Percentiles rank a stretch among this genome's conserved stretches.
phyloP scores from a whole-genome alignment of 2,888 invertebrate species.

The Chrysolina oricalcia region DNA sequence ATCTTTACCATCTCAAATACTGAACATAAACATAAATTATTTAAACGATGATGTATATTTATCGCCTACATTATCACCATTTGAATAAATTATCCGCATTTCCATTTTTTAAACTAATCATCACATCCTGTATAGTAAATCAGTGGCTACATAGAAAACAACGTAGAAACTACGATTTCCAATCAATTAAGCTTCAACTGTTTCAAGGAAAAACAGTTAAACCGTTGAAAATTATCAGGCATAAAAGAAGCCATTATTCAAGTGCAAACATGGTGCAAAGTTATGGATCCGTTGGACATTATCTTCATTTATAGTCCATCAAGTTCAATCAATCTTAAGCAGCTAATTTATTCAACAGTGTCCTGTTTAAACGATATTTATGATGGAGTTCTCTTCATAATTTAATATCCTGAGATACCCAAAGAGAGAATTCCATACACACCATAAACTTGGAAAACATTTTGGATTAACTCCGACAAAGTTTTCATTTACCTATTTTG shows the following conservation, averaged over 20 bases:
- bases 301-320: constrained; percentile 7
- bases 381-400: background rate
- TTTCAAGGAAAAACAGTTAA: constrained; percentile 19
- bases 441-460: too few species aligned
- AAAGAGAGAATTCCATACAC: too few species aligned
- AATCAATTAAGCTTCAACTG: background rate
- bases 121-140: background rate
- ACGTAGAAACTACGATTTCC: background rate
- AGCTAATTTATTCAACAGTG: background rate
- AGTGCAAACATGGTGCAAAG: constrained; percentile 14
- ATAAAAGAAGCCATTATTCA: constrained; percentile 12
- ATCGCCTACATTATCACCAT: background rate
- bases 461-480: too few species aligned
- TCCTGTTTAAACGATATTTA: background rate
- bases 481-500: too few species aligned
- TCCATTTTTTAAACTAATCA: background rate
- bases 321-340: background rate
- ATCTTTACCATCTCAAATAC: background rate
- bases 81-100: background rate
- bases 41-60: background rate
- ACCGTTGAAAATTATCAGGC: constrained; percentile 9
- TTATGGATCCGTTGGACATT: constrained; percentile 14
- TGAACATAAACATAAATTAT: background rate
- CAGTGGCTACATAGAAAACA: constrained; percentile 10
- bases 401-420: background rate